These are phyloP conservation scores for Lynx canadensis DNA, from an alignment of 2,113 vertebrate genomes.

Conservation along the genomic window DNA sequence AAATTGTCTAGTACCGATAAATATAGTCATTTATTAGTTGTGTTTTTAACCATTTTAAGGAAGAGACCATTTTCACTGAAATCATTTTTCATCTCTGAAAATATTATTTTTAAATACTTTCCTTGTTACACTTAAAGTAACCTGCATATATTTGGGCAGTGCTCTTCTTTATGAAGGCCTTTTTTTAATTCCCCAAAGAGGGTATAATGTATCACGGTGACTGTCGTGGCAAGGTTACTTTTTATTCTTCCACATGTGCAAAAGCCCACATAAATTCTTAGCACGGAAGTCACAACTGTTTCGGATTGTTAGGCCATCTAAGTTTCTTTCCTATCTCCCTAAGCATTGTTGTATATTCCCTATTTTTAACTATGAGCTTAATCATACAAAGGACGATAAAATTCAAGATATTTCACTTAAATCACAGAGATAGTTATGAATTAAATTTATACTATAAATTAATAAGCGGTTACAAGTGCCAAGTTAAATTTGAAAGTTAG, in stretches of 20 bases:
- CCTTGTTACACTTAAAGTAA: neutral
- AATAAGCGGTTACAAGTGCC: neutral
- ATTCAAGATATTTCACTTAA: neutral
- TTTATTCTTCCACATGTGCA: neutral
- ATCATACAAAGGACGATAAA: neutral
- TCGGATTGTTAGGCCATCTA: neutral
- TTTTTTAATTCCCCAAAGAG: neutral
- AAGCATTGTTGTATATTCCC: neutral
- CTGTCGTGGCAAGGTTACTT: neutral
- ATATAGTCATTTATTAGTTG: neutral
- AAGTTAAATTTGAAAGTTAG: neutral
- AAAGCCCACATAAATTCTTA: neutral
- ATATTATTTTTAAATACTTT: neutral
- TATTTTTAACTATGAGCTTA: neutral
- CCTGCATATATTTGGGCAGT: neutral
- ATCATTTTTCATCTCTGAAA: neutral
- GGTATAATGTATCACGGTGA: rapidly evolving
- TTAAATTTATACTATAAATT: neutral
- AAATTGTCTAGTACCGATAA: neutral
- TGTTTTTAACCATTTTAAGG: neutral
- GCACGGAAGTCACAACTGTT: neutral
- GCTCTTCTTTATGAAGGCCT: neutral
- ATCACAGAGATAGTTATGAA: neutral
- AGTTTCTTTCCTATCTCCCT: neutral
- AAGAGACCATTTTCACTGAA: neutral